A percentile compares a stretch with the other conserved stretches of the same genome.
These are phyloP conservation scores for Ephydatia muelleri DNA, from an alignment of 37 sponge, comb jelly and placozoan species.

Conservation along the genomic window DNA sequence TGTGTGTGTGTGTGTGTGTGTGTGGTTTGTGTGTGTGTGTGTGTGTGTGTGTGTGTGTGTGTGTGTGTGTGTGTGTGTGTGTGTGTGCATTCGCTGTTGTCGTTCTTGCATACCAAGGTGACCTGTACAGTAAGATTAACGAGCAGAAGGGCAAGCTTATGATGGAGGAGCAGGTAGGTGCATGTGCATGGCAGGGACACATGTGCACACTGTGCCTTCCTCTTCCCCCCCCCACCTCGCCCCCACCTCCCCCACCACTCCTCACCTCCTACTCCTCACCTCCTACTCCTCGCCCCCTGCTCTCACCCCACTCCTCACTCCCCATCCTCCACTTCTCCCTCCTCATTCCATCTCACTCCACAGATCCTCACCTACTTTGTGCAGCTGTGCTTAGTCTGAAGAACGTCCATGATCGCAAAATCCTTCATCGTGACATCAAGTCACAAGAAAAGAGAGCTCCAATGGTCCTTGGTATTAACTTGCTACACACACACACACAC, in stretches of 20 bases:
- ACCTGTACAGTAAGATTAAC: conserved; percentile 87
- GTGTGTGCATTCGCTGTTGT: neutral
- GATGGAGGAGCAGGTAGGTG: conserved; percentile 82
- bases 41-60: too few relatives aligned
- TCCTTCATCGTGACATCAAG: conserved; percentile 97
- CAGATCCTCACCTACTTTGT: conserved; percentile 96
- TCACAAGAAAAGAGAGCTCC: conserved; percentile 63
- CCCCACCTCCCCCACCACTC: neutral
- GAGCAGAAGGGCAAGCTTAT: conserved; percentile 78
- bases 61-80: too few relatives aligned
- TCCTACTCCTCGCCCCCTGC: neutral
- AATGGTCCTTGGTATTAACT: too few relatives aligned
- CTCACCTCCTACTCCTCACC: neutral
- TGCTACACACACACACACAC: too few relatives aligned
- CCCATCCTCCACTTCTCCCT: neutral
- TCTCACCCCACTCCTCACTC: neutral
- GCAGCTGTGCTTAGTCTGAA: conserved; percentile 91
- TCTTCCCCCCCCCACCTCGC: neutral
- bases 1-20: too few relatives aligned
- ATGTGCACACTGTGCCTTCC: neutral
- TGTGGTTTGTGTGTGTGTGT: too few relatives aligned
- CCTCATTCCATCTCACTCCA: neutral
- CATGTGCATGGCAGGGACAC: neutral
- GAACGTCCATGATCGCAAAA: conserved; percentile 96
- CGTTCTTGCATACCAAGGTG: conserved; percentile 67